These are phyloP conservation scores for Diorhabda elongata DNA, from an alignment of 1,140 invertebrate species.

Conservation along the genomic window DNA sequence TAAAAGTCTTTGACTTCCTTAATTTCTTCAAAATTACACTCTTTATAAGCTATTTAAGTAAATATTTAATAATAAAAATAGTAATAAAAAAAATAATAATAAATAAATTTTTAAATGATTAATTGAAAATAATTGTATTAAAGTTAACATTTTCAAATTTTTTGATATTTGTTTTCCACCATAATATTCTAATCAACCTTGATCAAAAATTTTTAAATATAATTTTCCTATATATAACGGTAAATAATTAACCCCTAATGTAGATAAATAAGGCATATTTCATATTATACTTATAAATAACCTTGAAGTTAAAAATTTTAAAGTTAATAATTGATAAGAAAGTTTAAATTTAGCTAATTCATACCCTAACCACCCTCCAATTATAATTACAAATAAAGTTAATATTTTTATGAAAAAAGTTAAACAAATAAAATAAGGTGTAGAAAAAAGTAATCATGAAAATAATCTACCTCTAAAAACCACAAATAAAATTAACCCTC, in stretches of 20 bases:
- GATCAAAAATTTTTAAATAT: conserved; percentile 29
- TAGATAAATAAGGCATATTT: conserved; percentile 35
- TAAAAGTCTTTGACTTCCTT: conserved; percentile 49
- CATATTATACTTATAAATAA: conserved; percentile 35
- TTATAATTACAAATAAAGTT: conserved; percentile 47
- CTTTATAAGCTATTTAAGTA: conserved; percentile 58
- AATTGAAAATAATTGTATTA: conserved; percentile 17
- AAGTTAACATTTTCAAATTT: conserved; percentile 14
- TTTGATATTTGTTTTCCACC: conserved; percentile 22
- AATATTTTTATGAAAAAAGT: conserved; percentile 45
- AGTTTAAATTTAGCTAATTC: conserved; percentile 44
- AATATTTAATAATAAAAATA: conserved; percentile 43
- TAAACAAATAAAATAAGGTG: too few species aligned
- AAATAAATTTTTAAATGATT: conserved; percentile 47
- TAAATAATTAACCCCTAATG: conserved; percentile 32
- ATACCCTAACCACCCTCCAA: conserved; percentile 44
- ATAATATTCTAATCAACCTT: conserved; percentile 33
- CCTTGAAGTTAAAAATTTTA: conserved; percentile 36
- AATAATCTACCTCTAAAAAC: too few species aligned
- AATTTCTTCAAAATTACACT: conserved; percentile 59
- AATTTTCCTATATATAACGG: conserved; percentile 21
- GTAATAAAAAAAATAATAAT: conserved; percentile 45
- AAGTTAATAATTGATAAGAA: conserved; percentile 3
- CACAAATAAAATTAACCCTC: too few species aligned
- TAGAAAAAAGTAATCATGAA: too few species aligned